Evolutionary conservation across 92 coral and sea anemone genomes (phyloP).

Genomic region (Epizoanthus scotinus): DNA sequence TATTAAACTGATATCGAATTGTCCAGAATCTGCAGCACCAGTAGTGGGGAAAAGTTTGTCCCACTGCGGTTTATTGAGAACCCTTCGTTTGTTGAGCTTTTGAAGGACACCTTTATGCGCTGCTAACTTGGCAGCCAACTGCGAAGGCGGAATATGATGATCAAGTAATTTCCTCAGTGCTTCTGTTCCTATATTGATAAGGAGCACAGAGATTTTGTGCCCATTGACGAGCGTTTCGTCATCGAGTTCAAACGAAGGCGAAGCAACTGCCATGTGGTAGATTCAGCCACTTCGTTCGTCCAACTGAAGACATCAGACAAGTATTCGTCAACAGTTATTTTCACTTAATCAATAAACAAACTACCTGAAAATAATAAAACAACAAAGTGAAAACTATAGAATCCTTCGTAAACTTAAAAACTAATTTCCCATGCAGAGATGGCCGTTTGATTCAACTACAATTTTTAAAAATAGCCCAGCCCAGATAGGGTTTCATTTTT

Average conservation of each 20-base stretch:
- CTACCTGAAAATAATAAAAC: too few relatives aligned
- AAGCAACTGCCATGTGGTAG: constrained; percentile 21
- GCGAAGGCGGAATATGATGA: constrained; percentile 9
- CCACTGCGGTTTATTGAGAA: constrained; percentile 40
- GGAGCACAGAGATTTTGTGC: constrained; percentile 34
- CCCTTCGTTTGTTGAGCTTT: neutral
- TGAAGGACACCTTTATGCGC: constrained; percentile 2
- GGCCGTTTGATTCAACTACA: too few relatives aligned
- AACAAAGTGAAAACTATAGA: too few relatives aligned
- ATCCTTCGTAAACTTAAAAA: too few relatives aligned
- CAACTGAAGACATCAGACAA: too few relatives aligned
- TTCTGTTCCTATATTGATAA: constrained; percentile 41
- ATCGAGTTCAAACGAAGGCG: constrained; percentile 34
- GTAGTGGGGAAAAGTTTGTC: constrained; percentile 45
- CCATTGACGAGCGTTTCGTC: constrained; percentile 31
- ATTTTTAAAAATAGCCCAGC: too few relatives aligned
- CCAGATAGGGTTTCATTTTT: too few relatives aligned
- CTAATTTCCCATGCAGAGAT: too few relatives aligned
- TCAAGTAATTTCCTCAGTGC: constrained; percentile 22
- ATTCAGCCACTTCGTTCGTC: too few relatives aligned
- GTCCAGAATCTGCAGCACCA: constrained; percentile 21
- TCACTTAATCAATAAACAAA: too few relatives aligned
- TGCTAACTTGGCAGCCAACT: constrained; percentile 11
- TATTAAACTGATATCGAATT: constrained; percentile 52
- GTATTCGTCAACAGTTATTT: too few relatives aligned